phyloP scores from a whole-genome alignment of 2,113 vertebrate genomes.

The Mesitornis unicolor region DNA sequence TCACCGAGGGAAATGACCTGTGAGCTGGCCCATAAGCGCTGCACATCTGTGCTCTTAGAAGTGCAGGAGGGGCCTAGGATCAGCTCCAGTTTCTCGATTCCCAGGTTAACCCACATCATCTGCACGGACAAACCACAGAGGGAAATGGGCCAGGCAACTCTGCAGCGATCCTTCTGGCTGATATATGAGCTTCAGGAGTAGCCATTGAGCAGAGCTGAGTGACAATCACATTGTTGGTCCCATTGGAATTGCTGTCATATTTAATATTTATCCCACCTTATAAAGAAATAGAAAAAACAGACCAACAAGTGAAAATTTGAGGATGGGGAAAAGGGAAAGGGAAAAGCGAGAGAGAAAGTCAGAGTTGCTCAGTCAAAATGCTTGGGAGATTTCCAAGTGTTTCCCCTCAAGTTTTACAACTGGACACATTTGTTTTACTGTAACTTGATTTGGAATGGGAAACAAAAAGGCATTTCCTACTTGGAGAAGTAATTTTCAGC shows the following conservation, averaged over 20 bases:
- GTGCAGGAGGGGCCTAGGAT: not conserved
- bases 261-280: not conserved
- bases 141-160: not conserved
- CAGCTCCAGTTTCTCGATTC: not conserved
- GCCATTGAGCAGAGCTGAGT: not conserved
- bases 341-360: not conserved
- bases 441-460: not conserved
- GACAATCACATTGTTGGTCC: not conserved
- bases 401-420: not conserved
- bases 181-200: not conserved
- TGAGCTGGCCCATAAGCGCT: not conserved
- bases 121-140: not conserved
- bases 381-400: constrained; percentile 1
- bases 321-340: not conserved
- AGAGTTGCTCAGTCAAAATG: not conserved
- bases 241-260: not conserved
- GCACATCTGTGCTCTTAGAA: not conserved
- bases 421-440: not conserved
- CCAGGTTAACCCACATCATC: constrained; percentile 1
- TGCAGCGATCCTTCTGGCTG: not conserved
- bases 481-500: not conserved
- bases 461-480: not conserved
- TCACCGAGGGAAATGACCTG: not conserved
- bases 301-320: not conserved
- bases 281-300: not conserved